Base-by-base conservation (phyloP, 2,113 vertebrate species). In the Indicator indicator region DNA sequence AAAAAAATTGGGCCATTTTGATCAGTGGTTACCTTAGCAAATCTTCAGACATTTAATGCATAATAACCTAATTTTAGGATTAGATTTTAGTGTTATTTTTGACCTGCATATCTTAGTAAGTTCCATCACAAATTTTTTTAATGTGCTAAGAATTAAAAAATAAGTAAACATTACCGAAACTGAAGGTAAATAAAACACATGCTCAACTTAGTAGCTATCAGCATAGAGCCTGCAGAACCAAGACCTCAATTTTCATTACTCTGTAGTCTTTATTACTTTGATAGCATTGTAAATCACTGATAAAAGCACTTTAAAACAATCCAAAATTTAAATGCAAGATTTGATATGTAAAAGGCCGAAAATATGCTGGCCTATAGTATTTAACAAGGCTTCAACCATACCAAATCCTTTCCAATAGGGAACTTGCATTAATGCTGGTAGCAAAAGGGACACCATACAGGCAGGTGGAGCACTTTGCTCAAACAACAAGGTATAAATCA, bases 401-500 rank as follows among this genome's bases (percentile, higher is more conserved):
- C 10, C 19, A 83, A 79, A 69, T 63, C 30, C 32, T 30, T 60
- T 82, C 42, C 44, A 62, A 62, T 0, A 70, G 46, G 48, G 50
- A 71, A 27, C 16, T 55, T 56, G 59, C 72, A 56, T 77, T 74
- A 80, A 63, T 21, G 17, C 32, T 75, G 13, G 38, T 12, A 89
- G 67, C 83, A 86, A 83, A 38, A 74, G 15, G n/a, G 70, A 44
- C 44, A 90, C 60, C 48, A n/a, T 5, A 27, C 69, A 95, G 81
- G 44, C 46, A 96, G 91, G 84, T 82, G 84, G 91, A 95, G 78
- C 77, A 87, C 78, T 76, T 76, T 5, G 56, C 60, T 77, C 71
- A 79, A 70, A 83, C 4, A 2, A 62, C 42, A 84, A 70, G 38
- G 58, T 9, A 50, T n/a, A 81, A 36, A 28, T 50, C 5, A 28